These are phyloP conservation scores for Cariama cristata DNA, from an alignment of 2,113 vertebrate genomes.

Conservation along the genomic window DNA sequence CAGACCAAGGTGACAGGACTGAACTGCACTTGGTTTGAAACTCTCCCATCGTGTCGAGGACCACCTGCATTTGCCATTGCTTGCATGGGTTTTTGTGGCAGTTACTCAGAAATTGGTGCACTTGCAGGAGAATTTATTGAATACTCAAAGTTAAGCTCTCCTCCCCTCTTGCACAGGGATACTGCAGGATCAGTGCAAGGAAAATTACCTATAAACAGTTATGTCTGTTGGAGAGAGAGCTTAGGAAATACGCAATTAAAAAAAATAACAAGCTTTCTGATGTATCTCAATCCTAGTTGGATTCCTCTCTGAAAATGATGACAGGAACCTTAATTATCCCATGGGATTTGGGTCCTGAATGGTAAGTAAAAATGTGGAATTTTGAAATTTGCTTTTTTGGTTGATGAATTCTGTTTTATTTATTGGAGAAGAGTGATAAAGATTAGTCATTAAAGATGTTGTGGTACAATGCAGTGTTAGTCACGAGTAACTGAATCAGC, in stretches of 20 bases:
- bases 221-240: not conserved
- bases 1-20: not conserved
- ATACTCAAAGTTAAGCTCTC: not conserved
- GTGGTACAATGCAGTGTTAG: not conserved
- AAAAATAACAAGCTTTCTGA: not conserved
- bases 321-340: not conserved
- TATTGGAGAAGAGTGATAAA: not conserved
- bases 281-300: rapidly evolving
- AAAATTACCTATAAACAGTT: not conserved
- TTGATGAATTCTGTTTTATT: not conserved
- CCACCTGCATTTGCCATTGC: not conserved
- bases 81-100: not conserved
- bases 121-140: not conserved
- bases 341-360: not conserved
- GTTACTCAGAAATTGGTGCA: not conserved
- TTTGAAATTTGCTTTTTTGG: not conserved
- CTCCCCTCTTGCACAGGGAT: not conserved
- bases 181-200: not conserved
- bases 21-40: not conserved
- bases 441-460: not conserved
- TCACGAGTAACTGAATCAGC: not conserved
- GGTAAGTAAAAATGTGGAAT: not conserved
- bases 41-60: not conserved
- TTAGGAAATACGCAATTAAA: not conserved
- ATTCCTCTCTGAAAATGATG: not conserved